phyloP scores from a whole-genome alignment of 2,113 vertebrate species.

The Platichthys stellatus region DNA sequence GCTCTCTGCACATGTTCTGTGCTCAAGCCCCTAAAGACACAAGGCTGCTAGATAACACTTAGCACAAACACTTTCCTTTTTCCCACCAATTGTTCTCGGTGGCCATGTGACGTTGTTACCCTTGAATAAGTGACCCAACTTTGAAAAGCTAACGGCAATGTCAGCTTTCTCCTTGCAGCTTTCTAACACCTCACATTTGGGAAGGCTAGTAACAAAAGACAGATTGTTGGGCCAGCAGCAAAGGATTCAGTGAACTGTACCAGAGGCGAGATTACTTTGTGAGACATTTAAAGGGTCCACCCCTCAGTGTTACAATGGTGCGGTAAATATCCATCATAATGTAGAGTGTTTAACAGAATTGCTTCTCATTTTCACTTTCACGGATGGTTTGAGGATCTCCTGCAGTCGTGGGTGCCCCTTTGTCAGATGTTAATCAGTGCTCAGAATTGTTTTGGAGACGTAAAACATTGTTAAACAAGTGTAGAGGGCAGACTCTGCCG shows the following conservation, averaged over 20 bases:
- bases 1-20: background rate
- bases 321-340: conserved; percentile 78
- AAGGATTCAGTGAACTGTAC: conserved; percentile 73
- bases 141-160: conserved; percentile 61
- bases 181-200: conserved; percentile 63
- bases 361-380: conserved; percentile 80
- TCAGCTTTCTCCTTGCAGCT: conserved; percentile 64
- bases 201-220: conserved; percentile 63
- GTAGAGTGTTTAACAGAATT: conserved; percentile 75
- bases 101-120: conserved; percentile 49
- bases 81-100: conserved; percentile 11
- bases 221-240: conserved; percentile 54
- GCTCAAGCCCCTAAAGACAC: conserved; percentile 2
- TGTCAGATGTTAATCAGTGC: conserved; percentile 79
- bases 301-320: conserved; percentile 69
- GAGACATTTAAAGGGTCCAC: conserved; percentile 74
- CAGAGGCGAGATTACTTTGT: conserved; percentile 77
- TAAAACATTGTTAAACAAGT: conserved; percentile 73
- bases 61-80: conserved; percentile 31
- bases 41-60: conserved; percentile 6
- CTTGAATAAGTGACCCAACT: conserved; percentile 63
- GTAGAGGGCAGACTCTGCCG: conserved; percentile 66
- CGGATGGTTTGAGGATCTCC: conserved; percentile 75
- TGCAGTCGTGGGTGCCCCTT: conserved; percentile 57
- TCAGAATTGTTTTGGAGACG: conserved; percentile 68